Evolutionary conservation across 2,888 invertebrate species (phyloP), one percentile per base, ranked within the genome.

Genomic region (Eurytoma adleriae): DNA sequence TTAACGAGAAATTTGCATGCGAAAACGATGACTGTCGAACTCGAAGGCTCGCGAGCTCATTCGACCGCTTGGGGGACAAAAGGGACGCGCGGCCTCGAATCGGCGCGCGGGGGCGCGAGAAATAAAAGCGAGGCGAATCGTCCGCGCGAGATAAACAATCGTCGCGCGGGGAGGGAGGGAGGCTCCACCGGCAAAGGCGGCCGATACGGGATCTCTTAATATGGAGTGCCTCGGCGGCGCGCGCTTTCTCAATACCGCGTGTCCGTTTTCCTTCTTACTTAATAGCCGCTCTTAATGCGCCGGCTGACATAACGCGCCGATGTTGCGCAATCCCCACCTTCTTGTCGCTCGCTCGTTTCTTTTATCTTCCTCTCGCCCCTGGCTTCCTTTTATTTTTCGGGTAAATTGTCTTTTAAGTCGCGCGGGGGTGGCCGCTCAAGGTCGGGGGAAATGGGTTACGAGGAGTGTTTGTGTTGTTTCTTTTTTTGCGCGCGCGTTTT

Each of bases 141-240:
- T 40, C 40, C 40, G 40, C 40, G 40, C 40, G 40, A 24, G 24
- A 40, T 40, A 40, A 40, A 40, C 40, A 40, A 40, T 40, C 40
- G 40, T 40, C 40, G 40, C 10, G 40, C 7, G 40, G 10, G 40
- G 10, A 10, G 10, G 10, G 40, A 10, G 40, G 40, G 40, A 40
- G 40, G 7, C 40, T 40, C 40, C 40, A 40, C 40, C 7, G 40
- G 40, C 40, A 40, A 40, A 40, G 40, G 27, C 24, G 40, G 27
- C n/a, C 14, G 48, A 64, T 56, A 68, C 68, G 79, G 18, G 59
- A 66, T 76, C 72, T 73, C 77, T 80, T 77, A 80, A 80, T 80
- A 77, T 77, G 80, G 80, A 76, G 62, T 27, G 73, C 73, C 20
- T 18, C 30, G 24, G 14, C 74, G 3, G 18, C 14, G 56, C 16